Base-by-base conservation (phyloP, 2,797 vertebrate genomes). In the Sebastes steindachneri region DNA sequence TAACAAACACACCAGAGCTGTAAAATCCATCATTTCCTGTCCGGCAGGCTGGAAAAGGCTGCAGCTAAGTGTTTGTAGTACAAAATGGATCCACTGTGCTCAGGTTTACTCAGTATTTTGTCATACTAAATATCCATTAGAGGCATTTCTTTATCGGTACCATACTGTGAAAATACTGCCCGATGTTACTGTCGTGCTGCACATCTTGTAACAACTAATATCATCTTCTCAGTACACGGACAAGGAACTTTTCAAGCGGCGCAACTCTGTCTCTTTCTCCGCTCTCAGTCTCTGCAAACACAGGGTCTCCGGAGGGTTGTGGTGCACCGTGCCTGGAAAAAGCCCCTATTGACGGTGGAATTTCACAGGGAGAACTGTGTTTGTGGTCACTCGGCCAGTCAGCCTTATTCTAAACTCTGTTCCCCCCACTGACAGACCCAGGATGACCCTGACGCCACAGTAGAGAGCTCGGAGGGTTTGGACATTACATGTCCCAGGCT, bases 301-400 rank as follows among this genome's bases (percentile, higher is more conserved):
- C 58, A 55, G 67, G 77, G 72, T 88, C 88, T 86, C 79, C 2
- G 17, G 84, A 88, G 82, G 80, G 19, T 64, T 93, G 92, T 72
- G 89, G 88, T 84, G 54, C 75, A 78, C 76, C 28, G 21, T 79
- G 68, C 29, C 77, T 84, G 85, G 88, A 93, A 93, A 63, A 94
- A 94, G 85, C 85, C 91, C 92, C 93, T 87, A 82, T 83, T 91
- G 93, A 93, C 75, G 58, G 77, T 83, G 90, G 88, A 89, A 81
- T 91, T 94, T 93, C 80, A 90, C 91, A 84, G 84, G 69, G 21
- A 90, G 75, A 74, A 51, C 78, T 82, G 89, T 82, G 88, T 88
- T 85, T 92, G 82, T 72, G 89, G 90, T 89, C 85, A 60, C 54
- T 86, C 6, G 11, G 66, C 82, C 85, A 79, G 74, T 79, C 75